Evolutionary conservation across 2,888 invertebrate species (phyloP).

Genomic region (Sepioteuthis lessoniana): DNA sequence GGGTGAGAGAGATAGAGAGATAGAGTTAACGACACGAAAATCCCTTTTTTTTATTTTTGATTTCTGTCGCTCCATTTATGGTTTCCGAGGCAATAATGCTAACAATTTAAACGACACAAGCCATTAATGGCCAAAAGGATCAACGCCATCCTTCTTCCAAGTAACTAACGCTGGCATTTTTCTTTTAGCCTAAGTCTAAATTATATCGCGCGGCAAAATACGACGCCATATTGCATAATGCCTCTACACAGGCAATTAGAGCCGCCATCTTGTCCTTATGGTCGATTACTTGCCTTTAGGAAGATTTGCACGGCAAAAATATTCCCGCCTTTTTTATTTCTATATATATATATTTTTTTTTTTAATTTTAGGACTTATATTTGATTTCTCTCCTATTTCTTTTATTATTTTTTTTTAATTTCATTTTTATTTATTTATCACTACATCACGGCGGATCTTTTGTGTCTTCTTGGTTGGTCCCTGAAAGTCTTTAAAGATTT

Average conservation of each 20-base stretch:
- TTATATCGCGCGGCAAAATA: conserved; percentile 33
- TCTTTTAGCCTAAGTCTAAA: conserved; percentile 33
- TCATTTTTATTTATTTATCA: background rate
- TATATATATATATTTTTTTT: background rate
- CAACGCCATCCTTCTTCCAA: background rate
- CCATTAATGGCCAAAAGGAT: conserved; percentile 33
- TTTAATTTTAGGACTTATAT: too few relatives aligned
- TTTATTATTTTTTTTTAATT: background rate
- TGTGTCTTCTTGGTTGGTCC: background rate
- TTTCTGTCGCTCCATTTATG: background rate
- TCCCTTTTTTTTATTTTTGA: background rate
- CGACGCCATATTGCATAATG: conserved; percentile 33
- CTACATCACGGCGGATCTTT: background rate
- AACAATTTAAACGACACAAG: conserved; percentile 21
- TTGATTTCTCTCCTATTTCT: background rate
- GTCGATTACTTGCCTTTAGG: conserved; percentile 1
- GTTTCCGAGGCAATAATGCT: conserved; percentile 33
- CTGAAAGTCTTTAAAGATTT: background rate
- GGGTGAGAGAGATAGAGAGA: too few relatives aligned
- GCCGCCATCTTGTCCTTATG: conserved; percentile 33
- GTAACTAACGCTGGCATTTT: conserved; percentile 33
- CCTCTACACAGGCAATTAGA: background rate
- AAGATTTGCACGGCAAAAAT: background rate
- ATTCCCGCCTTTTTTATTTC: background rate
- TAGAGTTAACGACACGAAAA: background rate